A percentile compares a stretch with the other conserved stretches of the same genome.
These are phyloP conservation scores for Mechanitis mazaeus DNA, from an alignment of 2,888 invertebrate genomes.

Conservation along the genomic window DNA sequence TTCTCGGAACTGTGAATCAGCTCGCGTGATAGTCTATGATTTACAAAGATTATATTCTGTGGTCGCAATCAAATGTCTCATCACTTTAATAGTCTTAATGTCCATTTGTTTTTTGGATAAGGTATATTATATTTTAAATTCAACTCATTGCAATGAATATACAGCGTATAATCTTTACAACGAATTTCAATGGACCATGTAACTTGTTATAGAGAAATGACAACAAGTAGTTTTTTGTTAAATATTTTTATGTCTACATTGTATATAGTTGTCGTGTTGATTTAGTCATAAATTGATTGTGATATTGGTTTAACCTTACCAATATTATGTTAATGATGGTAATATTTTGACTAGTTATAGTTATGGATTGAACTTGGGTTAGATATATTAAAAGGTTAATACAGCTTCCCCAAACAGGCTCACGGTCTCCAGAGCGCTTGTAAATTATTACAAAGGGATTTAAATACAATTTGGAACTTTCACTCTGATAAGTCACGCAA, in stretches of 20 bases:
- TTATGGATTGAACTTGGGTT: neutral
- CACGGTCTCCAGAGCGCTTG: constrained; percentile 32
- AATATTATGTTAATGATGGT: neutral
- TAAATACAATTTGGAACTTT: constrained; percentile 60
- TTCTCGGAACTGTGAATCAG: constrained; percentile 72
- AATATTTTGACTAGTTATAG: constrained; percentile 1
- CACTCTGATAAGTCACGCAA: constrained; percentile 62
- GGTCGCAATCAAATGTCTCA: constrained; percentile 26
- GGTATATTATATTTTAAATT: too few relatives aligned
- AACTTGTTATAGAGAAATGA: too few relatives aligned
- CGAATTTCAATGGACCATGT: too few relatives aligned
- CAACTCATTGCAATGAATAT: too few relatives aligned
- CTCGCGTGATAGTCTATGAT: constrained; percentile 66
- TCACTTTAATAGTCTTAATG: constrained; percentile 26
- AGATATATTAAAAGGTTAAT: constrained; percentile 30
- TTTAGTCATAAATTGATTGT: neutral
- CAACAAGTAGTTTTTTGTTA: too few relatives aligned
- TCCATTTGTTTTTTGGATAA: constrained; percentile 35
- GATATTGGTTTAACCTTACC: constrained; percentile 1
- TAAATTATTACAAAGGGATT: constrained; percentile 47
- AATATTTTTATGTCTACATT: too few relatives aligned
- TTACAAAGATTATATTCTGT: constrained; percentile 48
- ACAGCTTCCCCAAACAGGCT: constrained; percentile 41
- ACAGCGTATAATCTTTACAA: too few relatives aligned
- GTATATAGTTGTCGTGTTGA: neutral